Evolutionary conservation across 2,797 vertebrate genomes (phyloP).

Genomic region (Darevskia nairensis): DNA sequence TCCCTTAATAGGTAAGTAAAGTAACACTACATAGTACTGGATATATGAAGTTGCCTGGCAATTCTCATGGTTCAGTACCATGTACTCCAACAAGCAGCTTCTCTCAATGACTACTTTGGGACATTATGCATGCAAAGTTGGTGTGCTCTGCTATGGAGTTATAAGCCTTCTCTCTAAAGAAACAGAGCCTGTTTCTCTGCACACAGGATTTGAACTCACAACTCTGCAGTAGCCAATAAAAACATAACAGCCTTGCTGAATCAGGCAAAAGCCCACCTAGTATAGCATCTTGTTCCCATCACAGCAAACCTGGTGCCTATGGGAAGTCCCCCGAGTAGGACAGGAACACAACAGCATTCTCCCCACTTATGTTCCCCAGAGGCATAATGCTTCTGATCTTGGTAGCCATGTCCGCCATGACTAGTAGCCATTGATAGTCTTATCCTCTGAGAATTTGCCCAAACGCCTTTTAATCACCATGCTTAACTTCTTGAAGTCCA

Average conservation of each 20-base stretch:
- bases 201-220: neutral
- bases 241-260: neutral
- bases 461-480: neutral
- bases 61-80: neutral
- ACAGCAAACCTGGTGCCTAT: neutral
- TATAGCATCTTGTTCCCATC: too few species aligned
- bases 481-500: too few species aligned
- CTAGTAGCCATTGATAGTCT: neutral
- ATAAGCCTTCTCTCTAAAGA: neutral
- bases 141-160: neutral
- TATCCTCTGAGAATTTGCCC: neutral
- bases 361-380: neutral
- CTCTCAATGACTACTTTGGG: neutral
- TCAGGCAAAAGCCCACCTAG: neutral
- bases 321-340: neutral
- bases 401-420: neutral
- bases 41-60: neutral
- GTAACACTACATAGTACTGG: neutral
- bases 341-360: accelerated
- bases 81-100: neutral
- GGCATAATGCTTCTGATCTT: neutral
- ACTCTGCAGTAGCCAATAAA: neutral
- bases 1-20: slow-evolving; percentile 17
- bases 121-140: too few species aligned
- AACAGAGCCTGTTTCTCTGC: neutral